These are phyloP conservation scores for Buathra laborator DNA, from an alignment of 2,888 invertebrate genomes.

Conservation along the genomic window DNA sequence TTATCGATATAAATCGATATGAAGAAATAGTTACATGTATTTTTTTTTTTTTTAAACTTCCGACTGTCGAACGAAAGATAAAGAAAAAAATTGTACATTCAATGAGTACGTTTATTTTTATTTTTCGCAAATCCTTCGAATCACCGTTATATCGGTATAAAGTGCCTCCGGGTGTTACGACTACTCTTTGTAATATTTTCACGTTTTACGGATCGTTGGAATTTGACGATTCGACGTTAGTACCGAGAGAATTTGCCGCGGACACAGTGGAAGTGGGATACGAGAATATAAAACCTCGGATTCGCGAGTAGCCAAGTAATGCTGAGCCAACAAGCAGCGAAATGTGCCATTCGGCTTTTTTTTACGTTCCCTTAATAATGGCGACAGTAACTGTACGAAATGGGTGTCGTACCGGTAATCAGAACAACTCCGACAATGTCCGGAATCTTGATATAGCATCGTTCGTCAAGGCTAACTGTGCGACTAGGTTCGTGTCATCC, in stretches of 20 bases:
- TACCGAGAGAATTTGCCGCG: conserved; percentile 28
- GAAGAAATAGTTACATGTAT: too few relatives aligned
- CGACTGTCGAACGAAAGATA: not conserved
- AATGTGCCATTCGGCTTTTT: conserved; percentile 45
- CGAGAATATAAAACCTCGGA: conserved; percentile 53
- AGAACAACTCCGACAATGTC: conserved; percentile 58
- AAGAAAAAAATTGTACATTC: not conserved
- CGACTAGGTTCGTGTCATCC: conserved; percentile 2
- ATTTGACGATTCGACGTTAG: conserved; percentile 49
- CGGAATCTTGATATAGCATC: conserved; percentile 13
- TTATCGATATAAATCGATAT: too few relatives aligned
- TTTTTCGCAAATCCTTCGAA: not conserved
- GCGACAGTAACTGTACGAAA: conserved; percentile 53
- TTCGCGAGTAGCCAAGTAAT: conserved; percentile 47
- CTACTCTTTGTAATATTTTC: conserved; percentile 29
- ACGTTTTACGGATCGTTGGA: conserved; percentile 46
- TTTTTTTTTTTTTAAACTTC: not conserved
- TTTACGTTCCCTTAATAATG: conserved; percentile 50
- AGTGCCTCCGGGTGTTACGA: not conserved
- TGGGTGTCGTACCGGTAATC: conserved; percentile 59
- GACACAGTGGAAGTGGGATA: conserved; percentile 2
- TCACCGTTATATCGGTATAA: not conserved
- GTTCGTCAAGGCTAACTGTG: not conserved
- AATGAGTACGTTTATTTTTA: not conserved
- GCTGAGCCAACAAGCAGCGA: conserved; percentile 46